Base-by-base conservation (phyloP, 1,140 invertebrate species). In the Prorops nasuta region DNA sequence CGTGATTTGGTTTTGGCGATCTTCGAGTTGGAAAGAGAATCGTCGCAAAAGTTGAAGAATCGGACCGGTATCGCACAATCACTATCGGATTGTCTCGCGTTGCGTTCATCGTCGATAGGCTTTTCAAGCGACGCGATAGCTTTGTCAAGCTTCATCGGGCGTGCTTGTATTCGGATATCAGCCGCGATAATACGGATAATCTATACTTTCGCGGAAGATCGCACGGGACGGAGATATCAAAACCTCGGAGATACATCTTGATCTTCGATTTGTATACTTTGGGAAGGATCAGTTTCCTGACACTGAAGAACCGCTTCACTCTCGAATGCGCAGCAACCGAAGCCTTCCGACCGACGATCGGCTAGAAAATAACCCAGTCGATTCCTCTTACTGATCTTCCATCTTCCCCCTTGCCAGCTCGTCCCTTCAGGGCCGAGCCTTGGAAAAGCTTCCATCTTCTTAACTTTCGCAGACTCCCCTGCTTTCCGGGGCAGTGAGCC, bases 301-400 rank as follows among this genome's bases (percentile, higher is more conserved):
- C 57, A 59, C 46, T 59, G 57, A 59, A 59, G 50, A 59, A 59
- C 55, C 49, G 55, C 57, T 58, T 59, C 57, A 54, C 52, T 59
- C 50, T 59, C 46, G 28, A 43, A 21, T 46, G 45, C 45, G 47
- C 18, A 28, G 17, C 57, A 42, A 31, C 45, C 44, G 42, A 53
- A 41, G 37, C 15, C 17, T 17, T 35, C 15, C 45, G n/a, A n/a
- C n/a, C n/a, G 45, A 59, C 57, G 50, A 58, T 59, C 42, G 50
- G 24, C 39, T 16, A 45, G 57, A 59, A 59, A 59, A 54, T 59
- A 54, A 59, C 41, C 50, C 46, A 44, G 54, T 34, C 16, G n/a
- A 31, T 43, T 38, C 19, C 40, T 34, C 16, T 12, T 12, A 10
- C 2, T 17, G 9, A 18, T 8, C 9, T 8, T 22, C 20, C 12